Conservation (phyloP, 2,888 invertebrate species). For the Alcis repandata region DNA sequence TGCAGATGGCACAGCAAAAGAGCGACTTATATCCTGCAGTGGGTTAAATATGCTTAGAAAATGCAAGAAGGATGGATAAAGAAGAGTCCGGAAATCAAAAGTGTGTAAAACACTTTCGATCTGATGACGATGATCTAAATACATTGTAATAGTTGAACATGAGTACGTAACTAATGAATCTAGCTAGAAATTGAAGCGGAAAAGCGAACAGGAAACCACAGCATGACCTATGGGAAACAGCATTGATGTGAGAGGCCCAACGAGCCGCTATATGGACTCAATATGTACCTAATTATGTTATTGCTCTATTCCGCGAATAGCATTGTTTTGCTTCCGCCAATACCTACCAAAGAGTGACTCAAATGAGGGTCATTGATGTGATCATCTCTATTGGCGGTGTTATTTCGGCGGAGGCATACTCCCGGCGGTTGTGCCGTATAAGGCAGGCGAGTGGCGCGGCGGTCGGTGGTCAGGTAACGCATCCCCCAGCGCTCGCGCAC, state of each 20-base stretch:
- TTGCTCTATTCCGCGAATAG: slow-evolving; percentile 12
- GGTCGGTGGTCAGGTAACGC: slow-evolving; percentile 36
- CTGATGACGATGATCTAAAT: too few species aligned
- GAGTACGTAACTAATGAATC: not conserved
- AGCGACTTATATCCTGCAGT: too few species aligned
- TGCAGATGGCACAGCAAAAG: too few species aligned
- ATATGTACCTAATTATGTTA: not conserved
- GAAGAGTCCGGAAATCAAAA: too few species aligned
- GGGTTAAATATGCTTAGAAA: too few species aligned
- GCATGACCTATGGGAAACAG: not conserved
- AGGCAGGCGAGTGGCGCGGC: slow-evolving; percentile 26
- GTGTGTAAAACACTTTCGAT: too few species aligned
- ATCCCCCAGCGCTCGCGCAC: slow-evolving; percentile 48
- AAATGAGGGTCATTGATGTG: slow-evolving; percentile 42
- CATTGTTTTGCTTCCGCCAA: slow-evolving; percentile 17
- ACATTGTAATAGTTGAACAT: not conserved
- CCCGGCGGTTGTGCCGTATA: slow-evolving; percentile 35
- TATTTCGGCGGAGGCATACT: slow-evolving; percentile 27
- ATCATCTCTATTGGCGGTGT: slow-evolving; percentile 38
- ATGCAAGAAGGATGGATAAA: too few species aligned
- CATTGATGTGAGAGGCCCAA: not conserved
- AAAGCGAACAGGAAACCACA: not conserved
- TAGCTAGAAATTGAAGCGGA: not conserved
- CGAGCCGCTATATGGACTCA: not conserved
- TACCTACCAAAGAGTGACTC: slow-evolving; percentile 33